Evolutionary conservation across 2,888 invertebrate genomes (phyloP), one percentile per base, ranked within the genome.

Genomic region (Athripsodes cinereus): DNA sequence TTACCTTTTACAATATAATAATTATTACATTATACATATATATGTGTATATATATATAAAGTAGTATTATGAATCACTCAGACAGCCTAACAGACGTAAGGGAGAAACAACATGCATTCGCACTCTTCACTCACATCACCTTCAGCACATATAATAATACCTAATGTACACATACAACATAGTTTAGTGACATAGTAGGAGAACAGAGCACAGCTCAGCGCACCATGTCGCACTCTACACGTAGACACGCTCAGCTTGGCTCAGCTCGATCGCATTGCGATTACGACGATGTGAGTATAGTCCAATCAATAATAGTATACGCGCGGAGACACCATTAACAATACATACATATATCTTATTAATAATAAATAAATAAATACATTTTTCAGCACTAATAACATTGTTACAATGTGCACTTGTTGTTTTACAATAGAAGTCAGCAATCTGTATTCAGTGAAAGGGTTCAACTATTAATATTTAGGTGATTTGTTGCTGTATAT

Each of bases 31-130:
- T 26, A 26, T 62, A 62, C 53, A 62, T 59, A 61, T 3, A 31
- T 31, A 31, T 31, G 11, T 11, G 31, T 11, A 31, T 31, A 31
- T 31, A 31, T 31, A 59, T 61, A 59, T 61, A 55, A 57, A 62
- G 60, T 58, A 60, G 58, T 63, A 60, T 3, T 40, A 40, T n/a
- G 55, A 61, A 61, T 61, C 63, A 63, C 63, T 63, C 63, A 56
- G 58, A 58, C 59, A 60, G 60, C 62, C 59, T 53, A 31, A 53
- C 52, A 56, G 60, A 55, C 52, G 57, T 34, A 57, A 55, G 57
- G 61, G 61, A 59, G 63, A 58, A 56, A 61, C n/a, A n/a, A n/a
- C 60, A 56, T 59, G 53, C 63, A 59, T 57, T 60, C 60, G 13
- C 13, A n/a, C 40, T 40, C 16, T n/a, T 40, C 16, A n/a, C 16